phyloP scores from a whole-genome alignment of 2,797 vertebrate species.

The Ibycter americanus region DNA sequence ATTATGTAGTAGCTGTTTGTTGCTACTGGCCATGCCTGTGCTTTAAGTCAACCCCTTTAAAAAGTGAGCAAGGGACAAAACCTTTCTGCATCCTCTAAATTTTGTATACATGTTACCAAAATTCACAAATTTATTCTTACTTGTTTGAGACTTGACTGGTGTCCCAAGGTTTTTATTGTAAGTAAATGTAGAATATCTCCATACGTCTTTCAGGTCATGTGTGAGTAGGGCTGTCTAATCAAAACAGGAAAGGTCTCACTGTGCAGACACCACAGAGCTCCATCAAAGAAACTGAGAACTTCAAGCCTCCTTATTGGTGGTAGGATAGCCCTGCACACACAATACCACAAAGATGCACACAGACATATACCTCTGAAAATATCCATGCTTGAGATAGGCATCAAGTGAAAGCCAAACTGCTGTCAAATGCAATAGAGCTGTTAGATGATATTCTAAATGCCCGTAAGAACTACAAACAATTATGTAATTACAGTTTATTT shows the following conservation, averaged over 20 bases:
- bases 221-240: not conserved
- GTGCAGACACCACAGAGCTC: not conserved
- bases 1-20: not conserved
- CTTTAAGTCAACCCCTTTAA: not conserved
- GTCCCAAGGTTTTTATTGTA: not conserved
- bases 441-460: not conserved
- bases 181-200: not conserved
- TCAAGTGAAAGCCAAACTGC: not conserved
- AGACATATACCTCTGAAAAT: not conserved
- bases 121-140: not conserved
- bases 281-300: not conserved
- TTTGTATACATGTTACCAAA: not conserved
- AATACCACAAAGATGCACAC: not conserved
- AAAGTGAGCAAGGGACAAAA: not conserved
- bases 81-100: not conserved
- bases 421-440: not conserved
- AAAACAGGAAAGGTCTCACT: not conserved
- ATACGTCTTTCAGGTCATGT: not conserved
- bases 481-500: not conserved
- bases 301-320: not conserved
- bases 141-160: not conserved
- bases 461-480: not conserved
- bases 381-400: not conserved
- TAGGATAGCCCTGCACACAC: not conserved
- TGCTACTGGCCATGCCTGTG: not conserved